Conservation (phyloP, 2,888 invertebrate genomes). For the Eupeodes latifasciatus region DNA sequence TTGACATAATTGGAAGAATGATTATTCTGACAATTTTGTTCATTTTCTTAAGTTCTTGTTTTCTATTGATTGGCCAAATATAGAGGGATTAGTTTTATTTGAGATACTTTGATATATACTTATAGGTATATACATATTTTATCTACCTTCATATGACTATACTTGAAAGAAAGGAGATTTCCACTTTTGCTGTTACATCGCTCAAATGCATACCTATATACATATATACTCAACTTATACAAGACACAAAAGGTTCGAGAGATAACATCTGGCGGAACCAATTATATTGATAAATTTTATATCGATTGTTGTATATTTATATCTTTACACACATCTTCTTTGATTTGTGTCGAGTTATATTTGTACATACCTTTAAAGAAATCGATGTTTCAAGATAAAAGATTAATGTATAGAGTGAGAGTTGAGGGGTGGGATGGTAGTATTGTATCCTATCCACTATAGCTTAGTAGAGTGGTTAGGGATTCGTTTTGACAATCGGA, state of each 20-base stretch:
- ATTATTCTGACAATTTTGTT: neutral
- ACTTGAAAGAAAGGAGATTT: slow-evolving; percentile 5
- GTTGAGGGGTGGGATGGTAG: neutral
- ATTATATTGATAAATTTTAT: slow-evolving; percentile 27
- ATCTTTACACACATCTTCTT: neutral
- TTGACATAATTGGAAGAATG: slow-evolving; percentile 54
- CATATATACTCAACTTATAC: too few species aligned
- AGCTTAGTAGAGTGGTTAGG: neutral
- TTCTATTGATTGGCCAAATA: slow-evolving; percentile 31
- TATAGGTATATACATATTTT: too few species aligned
- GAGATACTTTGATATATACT: too few species aligned
- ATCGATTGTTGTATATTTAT: slow-evolving; percentile 5
- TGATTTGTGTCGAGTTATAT: neutral
- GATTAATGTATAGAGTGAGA: neutral
- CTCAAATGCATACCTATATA: too few species aligned
- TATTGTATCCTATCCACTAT: too few species aligned
- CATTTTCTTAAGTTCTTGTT: slow-evolving; percentile 21
- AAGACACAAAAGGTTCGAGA: neutral
- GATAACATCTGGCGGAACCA: slow-evolving; percentile 43
- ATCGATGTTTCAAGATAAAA: neutral
- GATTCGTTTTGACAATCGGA: neutral
- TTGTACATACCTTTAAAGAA: neutral
- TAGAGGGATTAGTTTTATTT: slow-evolving; percentile 10
- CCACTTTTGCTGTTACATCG: neutral
- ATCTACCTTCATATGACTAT: too few species aligned